Base-by-base conservation (phyloP, 2,797 vertebrate species). In the Myotis pilosus region DNA sequence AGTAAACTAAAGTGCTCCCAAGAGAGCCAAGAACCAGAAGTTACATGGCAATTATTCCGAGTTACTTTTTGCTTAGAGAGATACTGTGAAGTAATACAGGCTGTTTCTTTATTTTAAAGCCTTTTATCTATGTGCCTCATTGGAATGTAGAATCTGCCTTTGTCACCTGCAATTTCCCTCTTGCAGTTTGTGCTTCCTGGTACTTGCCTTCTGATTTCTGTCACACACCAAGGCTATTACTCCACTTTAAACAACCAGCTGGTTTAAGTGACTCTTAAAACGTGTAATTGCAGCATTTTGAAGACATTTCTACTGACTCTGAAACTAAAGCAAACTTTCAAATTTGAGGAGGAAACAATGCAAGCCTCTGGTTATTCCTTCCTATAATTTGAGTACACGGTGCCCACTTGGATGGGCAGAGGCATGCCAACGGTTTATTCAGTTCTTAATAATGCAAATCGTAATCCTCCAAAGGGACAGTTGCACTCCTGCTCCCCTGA, bases 11-110 rank as follows among this genome's bases (percentile, higher is more conserved):
- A 94, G 36, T 84, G 96, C 64, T 69, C 13, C 96, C 95, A 62
- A 76, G 95, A 93, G 86, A 97, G 93, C 71, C 81, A 92, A 96
- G 97, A 97, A 95, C 92, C 85, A 91, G 89, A 97, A 95, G 75
- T 96, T 96, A 96, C 20, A 38, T 3, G 10, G 92, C 87, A 97
- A 91, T 94, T 97, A 96, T 92, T 83, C 76, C 7, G 0, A 94
- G 85, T 93, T 96, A 76, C 87, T 93, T 96, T 96, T 87, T 95
- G 87, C 93, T 79, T 91, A 64, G 36, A 72, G 86, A 84, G 83
- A 87, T 71, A 75, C 78, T 69, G 49, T 75, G 82, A 92, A 91
- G 75, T 33, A 64, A 84, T 69, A 44, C 20, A 66, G 66, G 4
- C 78, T 84, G 85, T 64, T 66, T 9, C 8, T 68, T 9, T 19